Evolutionary conservation across 2,888 invertebrate genomes (phyloP).

Genomic region (Luperina testacea): DNA sequence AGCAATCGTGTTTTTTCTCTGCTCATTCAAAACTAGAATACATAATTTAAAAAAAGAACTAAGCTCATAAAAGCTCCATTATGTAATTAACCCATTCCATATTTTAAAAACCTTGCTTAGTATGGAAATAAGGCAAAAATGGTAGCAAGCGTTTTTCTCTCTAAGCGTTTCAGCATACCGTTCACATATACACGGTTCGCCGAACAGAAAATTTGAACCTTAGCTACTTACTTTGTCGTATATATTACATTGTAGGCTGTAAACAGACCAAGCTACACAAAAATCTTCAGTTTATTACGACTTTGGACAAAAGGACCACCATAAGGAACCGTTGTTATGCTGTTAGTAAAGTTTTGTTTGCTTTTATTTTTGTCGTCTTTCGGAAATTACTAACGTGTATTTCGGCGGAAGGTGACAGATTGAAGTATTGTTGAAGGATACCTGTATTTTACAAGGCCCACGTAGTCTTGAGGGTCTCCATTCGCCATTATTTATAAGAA

Average conservation of each 20-base stretch:
- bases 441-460: neutral
- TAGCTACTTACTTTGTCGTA: conserved; percentile 25
- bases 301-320: neutral
- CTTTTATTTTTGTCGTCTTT: neutral
- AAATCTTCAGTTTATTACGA: neutral
- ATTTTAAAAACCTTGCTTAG: conserved; percentile 17
- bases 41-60: neutral
- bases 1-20: neutral
- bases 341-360: neutral
- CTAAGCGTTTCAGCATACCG: conserved; percentile 33
- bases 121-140: conserved; percentile 51
- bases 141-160: conserved; percentile 29
- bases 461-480: neutral
- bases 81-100: conserved; percentile 28
- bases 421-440: neutral
- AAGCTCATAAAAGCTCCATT: neutral
- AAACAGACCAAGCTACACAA: conserved; percentile 18
- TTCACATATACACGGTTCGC: conserved; percentile 16
- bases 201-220: conserved; percentile 26
- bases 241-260: conserved; percentile 15
- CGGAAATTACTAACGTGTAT: neutral
- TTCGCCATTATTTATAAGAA: neutral
- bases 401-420: too few species aligned
- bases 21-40: neutral
- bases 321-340: neutral